Evolutionary conservation across 2,113 vertebrate species (phyloP).

Genomic region (Eonycteris spelaea): DNA sequence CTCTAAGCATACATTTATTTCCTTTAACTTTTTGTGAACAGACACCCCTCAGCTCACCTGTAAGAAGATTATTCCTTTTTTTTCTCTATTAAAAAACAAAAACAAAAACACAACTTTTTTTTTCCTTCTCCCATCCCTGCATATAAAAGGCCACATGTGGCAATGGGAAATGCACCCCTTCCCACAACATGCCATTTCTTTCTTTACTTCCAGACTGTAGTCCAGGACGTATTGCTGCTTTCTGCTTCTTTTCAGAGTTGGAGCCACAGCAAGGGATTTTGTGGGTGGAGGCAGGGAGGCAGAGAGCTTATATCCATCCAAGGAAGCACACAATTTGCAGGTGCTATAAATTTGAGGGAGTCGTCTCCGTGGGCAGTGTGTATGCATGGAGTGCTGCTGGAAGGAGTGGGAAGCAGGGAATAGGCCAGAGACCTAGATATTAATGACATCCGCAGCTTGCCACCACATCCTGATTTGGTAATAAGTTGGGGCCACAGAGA

Average conservation of each 20-base stretch:
- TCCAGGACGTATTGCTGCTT: not conserved
- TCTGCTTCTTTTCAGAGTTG: not conserved
- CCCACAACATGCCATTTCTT: fast-evolving
- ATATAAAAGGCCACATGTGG: not conserved
- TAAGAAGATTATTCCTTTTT: not conserved
- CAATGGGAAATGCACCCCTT: not conserved
- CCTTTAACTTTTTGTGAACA: not conserved
- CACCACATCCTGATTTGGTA: not conserved
- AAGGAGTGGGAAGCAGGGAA: not conserved
- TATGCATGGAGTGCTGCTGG: not conserved
- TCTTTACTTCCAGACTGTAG: not conserved
- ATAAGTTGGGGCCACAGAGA: slow-evolving; percentile 25
- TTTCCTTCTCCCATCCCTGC: not conserved
- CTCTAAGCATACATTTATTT: not conserved
- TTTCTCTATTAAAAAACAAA: not conserved
- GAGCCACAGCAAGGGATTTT: not conserved
- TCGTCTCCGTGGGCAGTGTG: not conserved
- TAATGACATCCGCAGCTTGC: slow-evolving; percentile 66
- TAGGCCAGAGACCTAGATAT: slow-evolving; percentile 62
- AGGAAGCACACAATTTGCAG: not conserved
- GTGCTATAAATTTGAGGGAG: not conserved
- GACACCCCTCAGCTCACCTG: slow-evolving; percentile 48
- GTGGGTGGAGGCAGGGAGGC: not conserved
- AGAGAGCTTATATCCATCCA: not conserved
- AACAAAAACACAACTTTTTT: not conserved